Base-by-base conservation (phyloP, 1,140 invertebrate species). In the Branchinecta lindahli region DNA sequence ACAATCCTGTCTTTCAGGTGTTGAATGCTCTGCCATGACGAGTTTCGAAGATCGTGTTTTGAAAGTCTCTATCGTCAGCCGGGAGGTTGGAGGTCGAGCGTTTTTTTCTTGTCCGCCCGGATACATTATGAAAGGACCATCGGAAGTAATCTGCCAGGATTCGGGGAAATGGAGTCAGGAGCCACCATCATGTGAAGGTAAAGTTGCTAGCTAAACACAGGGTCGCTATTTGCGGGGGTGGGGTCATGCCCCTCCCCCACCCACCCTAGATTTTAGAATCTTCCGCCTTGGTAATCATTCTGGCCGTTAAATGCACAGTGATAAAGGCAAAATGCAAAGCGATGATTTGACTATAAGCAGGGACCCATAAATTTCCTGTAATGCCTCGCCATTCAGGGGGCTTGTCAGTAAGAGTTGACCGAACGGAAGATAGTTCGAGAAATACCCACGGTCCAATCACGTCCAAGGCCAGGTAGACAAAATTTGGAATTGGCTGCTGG, bases 81-180 rank as follows among this genome's bases (percentile, higher is more conserved):
- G 87, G 45, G 85, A 87, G 72, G 87, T 90, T 67, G 89, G 89
- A 8, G 88, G 88, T 0, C 80, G 85, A 66, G 88, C 87, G 15
- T 85, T 87, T 61, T 92, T 92, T 81, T 86, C 84, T 52, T 94
- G 91, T 78, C 81, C 86, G 6, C 82, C 85, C 61, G 90, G 91
- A 44, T 92, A 85, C 79, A 87, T 87, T 44, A 80, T 92, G n/a
- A 79, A 83, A 45, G 91, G 91, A 0, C 81, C 85, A 1, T 76
- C 83, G 7, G 87, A 89, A 77, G 85, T 89, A 8, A 83, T 87
- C 15, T 94, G 91, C 77, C 82, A 87, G 74, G 83, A 85, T 5
- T 86, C 83, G 71, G 91, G 90, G 20, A 85, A 89, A 76, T 94
- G 91, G 91, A 86, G 87, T 0, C 81, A 82, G 61, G 84, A 85